Evolutionary conservation across 2,888 invertebrate genomes (phyloP).

Genomic region (Polymixis flavicincta): DNA sequence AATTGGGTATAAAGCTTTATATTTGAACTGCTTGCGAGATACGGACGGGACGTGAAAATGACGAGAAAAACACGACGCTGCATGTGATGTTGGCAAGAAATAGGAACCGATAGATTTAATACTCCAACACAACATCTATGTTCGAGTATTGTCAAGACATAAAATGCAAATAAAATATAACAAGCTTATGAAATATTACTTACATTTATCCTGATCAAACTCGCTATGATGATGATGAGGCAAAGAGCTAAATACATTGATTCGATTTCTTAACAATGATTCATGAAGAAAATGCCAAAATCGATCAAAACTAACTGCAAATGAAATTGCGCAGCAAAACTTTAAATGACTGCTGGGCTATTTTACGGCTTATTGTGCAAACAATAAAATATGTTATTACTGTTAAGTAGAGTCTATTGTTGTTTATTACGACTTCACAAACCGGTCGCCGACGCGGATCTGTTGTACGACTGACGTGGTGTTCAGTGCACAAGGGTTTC

Average conservation of each 20-base stretch:
- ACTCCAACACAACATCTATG: too few species aligned
- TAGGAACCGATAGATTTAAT: neutral
- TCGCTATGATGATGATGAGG: slow-evolving; percentile 83
- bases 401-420: neutral
- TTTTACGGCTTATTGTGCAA: neutral
- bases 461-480: slow-evolving; percentile 24
- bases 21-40: too few species aligned
- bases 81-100: neutral
- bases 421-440: slow-evolving; percentile 27
- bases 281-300: slow-evolving; percentile 1
- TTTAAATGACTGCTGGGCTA: neutral
- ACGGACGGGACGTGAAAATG: too few species aligned
- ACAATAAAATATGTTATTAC: neutral
- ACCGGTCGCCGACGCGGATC: slow-evolving; percentile 18
- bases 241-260: slow-evolving; percentile 50
- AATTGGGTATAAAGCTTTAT: too few species aligned
- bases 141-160: neutral
- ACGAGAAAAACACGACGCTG: neutral
- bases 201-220: slow-evolving; percentile 85
- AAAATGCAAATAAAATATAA: neutral
- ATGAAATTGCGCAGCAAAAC: neutral
- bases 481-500: slow-evolving; percentile 28
- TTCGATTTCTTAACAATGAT: neutral
- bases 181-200: slow-evolving; percentile 66
- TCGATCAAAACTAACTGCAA: neutral